These are phyloP conservation scores for Eurytemora carolleeae DNA, from an alignment of 1,140 invertebrate species.

Conservation along the genomic window DNA sequence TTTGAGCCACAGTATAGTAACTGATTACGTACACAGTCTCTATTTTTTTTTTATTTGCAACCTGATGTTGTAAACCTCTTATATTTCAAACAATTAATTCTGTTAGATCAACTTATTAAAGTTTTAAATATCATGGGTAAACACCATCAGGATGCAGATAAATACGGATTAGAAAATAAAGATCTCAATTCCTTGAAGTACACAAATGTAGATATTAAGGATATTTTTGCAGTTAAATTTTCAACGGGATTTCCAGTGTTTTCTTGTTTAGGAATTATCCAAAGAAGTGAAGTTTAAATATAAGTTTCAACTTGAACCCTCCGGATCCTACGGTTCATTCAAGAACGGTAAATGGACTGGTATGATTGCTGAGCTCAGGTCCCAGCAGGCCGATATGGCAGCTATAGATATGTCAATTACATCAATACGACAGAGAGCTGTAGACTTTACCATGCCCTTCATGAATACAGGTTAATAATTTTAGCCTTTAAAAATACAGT, in stretches of 20 bases:
- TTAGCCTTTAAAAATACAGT: too few relatives aligned
- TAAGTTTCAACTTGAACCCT: constrained; percentile 49
- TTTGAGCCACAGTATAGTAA: too few relatives aligned
- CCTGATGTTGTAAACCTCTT: too few relatives aligned
- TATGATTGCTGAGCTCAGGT: constrained; percentile 52
- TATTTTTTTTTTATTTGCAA: too few relatives aligned
- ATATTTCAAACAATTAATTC: too few relatives aligned
- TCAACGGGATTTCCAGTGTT: too few relatives aligned
- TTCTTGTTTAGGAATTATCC: not conserved
- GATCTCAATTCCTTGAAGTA: too few relatives aligned
- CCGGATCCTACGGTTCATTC: constrained; percentile 46
- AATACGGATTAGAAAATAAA: too few relatives aligned
- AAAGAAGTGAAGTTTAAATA: constrained; percentile 44
- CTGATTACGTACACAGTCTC: too few relatives aligned
- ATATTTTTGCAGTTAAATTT: not conserved
- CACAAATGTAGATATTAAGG: not conserved
- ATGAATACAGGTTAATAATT: constrained; percentile 29
- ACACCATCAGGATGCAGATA: too few relatives aligned
- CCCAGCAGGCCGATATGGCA: constrained; percentile 31
- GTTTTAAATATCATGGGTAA: too few relatives aligned
- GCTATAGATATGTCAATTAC: constrained; percentile 31
- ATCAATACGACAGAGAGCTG: constrained; percentile 26
- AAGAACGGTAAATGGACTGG: constrained; percentile 53
- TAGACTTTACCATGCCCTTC: constrained; percentile 33
- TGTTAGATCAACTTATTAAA: too few relatives aligned